Evolutionary conservation across 1,140 invertebrate species (phyloP).

Genomic region (Trichonephila clavata): DNA sequence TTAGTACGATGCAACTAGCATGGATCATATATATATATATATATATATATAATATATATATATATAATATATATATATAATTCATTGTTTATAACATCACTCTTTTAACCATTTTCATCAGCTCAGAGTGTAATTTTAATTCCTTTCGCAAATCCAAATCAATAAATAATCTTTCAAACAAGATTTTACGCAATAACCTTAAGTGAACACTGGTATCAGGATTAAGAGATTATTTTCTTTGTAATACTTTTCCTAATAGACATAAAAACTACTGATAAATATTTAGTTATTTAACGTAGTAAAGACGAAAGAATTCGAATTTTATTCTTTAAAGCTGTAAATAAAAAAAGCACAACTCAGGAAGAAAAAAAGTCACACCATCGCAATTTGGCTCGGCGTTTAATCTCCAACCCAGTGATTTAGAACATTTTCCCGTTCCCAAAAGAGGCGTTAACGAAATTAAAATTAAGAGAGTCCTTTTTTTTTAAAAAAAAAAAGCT

Average conservation of each 20-base stretch:
- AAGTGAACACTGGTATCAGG: neutral
- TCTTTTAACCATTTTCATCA: too few species aligned
- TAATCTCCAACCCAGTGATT: constrained; percentile 61
- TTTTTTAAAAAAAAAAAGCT: constrained; percentile 39
- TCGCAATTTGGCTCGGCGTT: neutral
- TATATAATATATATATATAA: too few species aligned
- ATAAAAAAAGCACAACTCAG: neutral
- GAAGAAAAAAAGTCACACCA: constrained; percentile 13
- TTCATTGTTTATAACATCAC: too few species aligned
- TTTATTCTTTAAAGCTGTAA: neutral
- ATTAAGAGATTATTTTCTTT: constrained; percentile 17
- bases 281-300: neutral
- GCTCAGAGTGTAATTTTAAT: too few species aligned
- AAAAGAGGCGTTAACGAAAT: constrained; percentile 67
- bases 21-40: too few species aligned
- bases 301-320: neutral
- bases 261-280: constrained; percentile 7
- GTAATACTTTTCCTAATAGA: neutral
- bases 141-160: too few species aligned
- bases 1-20: too few species aligned
- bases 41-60: too few species aligned
- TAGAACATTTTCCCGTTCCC: constrained; percentile 38
- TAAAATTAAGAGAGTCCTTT: constrained; percentile 61
- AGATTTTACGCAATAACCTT: too few species aligned
- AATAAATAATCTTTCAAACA: too few species aligned